These are phyloP conservation scores for Goniozus legneri DNA, from an alignment of 1,140 invertebrate genomes.

Conservation along the genomic window DNA sequence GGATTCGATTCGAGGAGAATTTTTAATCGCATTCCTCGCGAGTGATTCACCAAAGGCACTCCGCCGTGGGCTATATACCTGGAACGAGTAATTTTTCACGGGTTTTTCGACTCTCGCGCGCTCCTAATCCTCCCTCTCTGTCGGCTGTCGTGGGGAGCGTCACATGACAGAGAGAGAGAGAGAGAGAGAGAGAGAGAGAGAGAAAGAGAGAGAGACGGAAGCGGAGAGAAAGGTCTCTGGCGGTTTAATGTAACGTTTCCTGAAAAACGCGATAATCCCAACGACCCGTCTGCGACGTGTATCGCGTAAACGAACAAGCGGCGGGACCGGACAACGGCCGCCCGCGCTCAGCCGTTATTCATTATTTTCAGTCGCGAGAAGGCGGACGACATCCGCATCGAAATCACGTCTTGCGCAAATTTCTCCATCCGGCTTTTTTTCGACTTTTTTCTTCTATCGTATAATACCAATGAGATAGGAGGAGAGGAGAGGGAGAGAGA, in stretches of 20 bases:
- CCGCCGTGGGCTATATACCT: too few species aligned
- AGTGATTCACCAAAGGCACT: too few species aligned
- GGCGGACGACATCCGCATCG: conserved; percentile 18
- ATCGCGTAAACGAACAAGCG: too few species aligned
- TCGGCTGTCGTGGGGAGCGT: too few species aligned
- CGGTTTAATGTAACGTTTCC: conserved; percentile 25
- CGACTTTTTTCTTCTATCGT: background rate
- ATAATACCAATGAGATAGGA: too few species aligned
- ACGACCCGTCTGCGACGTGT: conserved; percentile 15
- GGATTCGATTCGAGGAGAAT: too few species aligned
- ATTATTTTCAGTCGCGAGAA: conserved; percentile 15
- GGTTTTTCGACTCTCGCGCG: conserved; percentile 1
- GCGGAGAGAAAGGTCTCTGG: background rate
- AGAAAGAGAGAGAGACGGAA: background rate
- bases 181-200: conserved; percentile 3
- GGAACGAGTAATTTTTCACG: background rate
- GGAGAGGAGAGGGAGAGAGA: too few species aligned
- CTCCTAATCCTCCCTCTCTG: conserved; percentile 9
- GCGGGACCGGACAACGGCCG: conserved; percentile 23
- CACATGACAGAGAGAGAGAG: background rate
- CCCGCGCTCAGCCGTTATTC: conserved; percentile 19
- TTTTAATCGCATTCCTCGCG: too few species aligned
- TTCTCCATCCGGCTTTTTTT: background rate
- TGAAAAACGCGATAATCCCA: conserved; percentile 27
- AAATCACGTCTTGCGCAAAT: conserved; percentile 8